Base-by-base conservation (phyloP, 92 coral and sea anemone genomes). In the Palythoa grandis region DNA sequence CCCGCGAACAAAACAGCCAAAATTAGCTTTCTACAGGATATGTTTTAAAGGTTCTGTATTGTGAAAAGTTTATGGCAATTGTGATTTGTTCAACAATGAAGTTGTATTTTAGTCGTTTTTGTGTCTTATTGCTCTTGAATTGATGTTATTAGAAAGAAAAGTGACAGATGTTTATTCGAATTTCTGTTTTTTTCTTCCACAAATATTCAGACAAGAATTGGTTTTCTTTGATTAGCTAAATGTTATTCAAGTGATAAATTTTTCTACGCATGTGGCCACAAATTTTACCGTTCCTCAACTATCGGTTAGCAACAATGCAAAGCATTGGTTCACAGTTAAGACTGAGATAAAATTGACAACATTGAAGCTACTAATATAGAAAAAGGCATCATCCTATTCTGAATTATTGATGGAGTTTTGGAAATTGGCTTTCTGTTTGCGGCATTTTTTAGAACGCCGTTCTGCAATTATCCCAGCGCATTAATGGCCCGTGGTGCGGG, bases 391-490 rank as follows among this genome's bases (percentile, higher is more conserved):
- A 50, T 74, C 66, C 22, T 11, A 29, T 63, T 19, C 74, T 80
- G 75, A 80, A 80, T 63, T 63, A 80, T 80, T 80, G 29, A 80
- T 67, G 85, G n/a, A 24, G 85, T 68, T 67, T 80, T 22, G 47
- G 14, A 80, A 80, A 80, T 80, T 80, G 85, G 74, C 73, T 65
- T 65, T 80, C 61, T 80, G 61, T 80, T 80, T 68, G 40, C 57
- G 40, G 38, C 74, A 80, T 40, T 43, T 65, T 63, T 80, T 66
- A 80, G 74, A 22, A 40, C 74, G 73, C 74, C 85, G 73, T 80
- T 80, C 74, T 66, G 47, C 70, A 43, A 80, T 66, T 48, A 66
- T 24, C 20, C 57, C 7, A 7, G 37, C 58, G 22, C 57, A 80
- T 66, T 66, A 80, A 80, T 80, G 74, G 74, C 85, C 57, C 74